These are phyloP conservation scores for Meliscaeva auricollis DNA, from an alignment of 2,888 invertebrate species.

Conservation along the genomic window DNA sequence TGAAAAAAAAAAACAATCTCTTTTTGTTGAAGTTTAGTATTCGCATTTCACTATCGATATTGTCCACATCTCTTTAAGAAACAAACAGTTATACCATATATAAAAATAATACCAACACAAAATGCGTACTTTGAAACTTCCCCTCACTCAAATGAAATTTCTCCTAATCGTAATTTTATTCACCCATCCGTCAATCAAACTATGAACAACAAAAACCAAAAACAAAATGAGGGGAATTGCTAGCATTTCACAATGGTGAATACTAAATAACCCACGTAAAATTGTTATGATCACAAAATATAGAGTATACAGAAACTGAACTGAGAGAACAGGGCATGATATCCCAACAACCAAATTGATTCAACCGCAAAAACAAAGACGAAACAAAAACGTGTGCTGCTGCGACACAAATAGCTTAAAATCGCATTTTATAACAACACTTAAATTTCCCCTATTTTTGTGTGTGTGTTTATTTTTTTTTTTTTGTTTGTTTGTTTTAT, in stretches of 20 bases:
- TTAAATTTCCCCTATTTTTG: slow-evolving; percentile 62
- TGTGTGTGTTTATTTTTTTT: not conserved
- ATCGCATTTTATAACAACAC: slow-evolving; percentile 40
- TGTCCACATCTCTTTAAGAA: not conserved
- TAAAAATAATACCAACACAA: slow-evolving; percentile 1
- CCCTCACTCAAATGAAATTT: slow-evolving; percentile 54
- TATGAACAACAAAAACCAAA: not conserved
- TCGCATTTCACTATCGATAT: not conserved
- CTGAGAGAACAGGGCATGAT: slow-evolving; percentile 12
- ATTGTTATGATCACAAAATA: slow-evolving; percentile 20
- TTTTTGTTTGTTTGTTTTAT: slow-evolving; percentile 6
- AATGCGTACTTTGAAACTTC: slow-evolving; percentile 1
- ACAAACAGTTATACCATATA: not conserved
- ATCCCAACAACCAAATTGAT: slow-evolving; percentile 51
- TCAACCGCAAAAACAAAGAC: slow-evolving; percentile 47
- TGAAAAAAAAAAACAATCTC: not conserved
- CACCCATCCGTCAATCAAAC: slow-evolving; percentile 68
- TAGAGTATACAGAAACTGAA: slow-evolving; percentile 11
- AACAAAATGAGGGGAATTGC: slow-evolving; percentile 63
- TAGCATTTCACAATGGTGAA: slow-evolving; percentile 68
- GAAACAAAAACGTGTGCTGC: slow-evolving; percentile 46
- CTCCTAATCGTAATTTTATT: slow-evolving; percentile 64
- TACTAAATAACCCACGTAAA: slow-evolving; percentile 39
- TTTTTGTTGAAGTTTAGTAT: not conserved
- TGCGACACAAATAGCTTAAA: slow-evolving; percentile 69